Base-by-base conservation (phyloP, 2,797 vertebrate genomes). In the Chaetodon trifasciatus region DNA sequence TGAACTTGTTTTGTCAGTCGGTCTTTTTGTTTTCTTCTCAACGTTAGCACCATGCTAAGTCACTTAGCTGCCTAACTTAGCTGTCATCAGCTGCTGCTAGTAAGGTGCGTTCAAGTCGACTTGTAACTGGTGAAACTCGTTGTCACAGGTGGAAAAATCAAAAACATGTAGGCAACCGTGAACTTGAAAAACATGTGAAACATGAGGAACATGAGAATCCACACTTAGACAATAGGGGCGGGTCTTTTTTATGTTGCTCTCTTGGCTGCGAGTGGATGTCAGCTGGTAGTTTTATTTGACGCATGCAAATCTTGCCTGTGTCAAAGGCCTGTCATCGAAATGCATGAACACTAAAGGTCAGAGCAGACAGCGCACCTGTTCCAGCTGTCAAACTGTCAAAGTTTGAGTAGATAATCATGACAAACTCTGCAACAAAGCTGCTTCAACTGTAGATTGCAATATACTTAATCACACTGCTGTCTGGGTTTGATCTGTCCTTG, bases 51-150 rank as follows among this genome's bases (percentile, higher is more conserved):
- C 24, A 49, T 21, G 79, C 74, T 83, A 82, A 49, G 7, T 52
- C 3, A 40, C 10, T 78, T 50, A 76, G 82, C 82, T 79, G 42
- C 49, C 58, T 42, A 67, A 60, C 17, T 77, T 39, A 81, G 80
- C 83, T 86, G 72, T 78, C 70, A 80, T 19, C 32, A 47, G 32
- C 69, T 70, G 70, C 69, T 76, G 63, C 39, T 39, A 5, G 11
- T 46, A 0, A 70, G 72, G 35, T 75, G 71, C 70, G 67, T 86
- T 76, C 24, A 73, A 3, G 17, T n/a, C 47, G 50, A 62, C 40
- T 10, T 76, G 61, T 21, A 78, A 74, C 83, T 66, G 47, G 78
- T 70, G 62, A 52, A 69, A 55, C 74, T 70, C 5, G 76, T 67
- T 72, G 55, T 66, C 17, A 65, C 19, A 3, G 40, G 1, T 32